Percentiles rank a stretch among this genome's conserved stretches.
These are phyloP conservation scores for Python bivittatus DNA, from an alignment of 2,113 vertebrate species.

Conservation along the genomic window DNA sequence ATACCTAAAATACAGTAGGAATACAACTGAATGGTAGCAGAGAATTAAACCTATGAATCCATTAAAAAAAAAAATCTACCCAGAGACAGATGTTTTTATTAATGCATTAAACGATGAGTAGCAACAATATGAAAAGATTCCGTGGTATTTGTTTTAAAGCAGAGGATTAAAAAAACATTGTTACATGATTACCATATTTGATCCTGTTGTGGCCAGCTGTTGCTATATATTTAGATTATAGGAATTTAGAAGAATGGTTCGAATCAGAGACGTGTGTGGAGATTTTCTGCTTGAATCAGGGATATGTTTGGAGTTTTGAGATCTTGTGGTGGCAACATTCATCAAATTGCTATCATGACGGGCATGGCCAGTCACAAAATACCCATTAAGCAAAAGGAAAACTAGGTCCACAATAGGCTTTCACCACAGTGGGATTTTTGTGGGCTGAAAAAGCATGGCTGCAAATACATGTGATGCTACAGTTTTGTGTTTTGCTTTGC, in stretches of 20 bases:
- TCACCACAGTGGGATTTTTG: background rate
- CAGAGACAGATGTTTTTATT: conserved; percentile 16
- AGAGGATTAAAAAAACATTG: background rate
- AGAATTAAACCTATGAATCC: background rate
- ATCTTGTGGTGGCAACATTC: background rate
- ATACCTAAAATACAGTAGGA: background rate
- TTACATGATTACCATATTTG: background rate
- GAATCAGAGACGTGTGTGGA: background rate
- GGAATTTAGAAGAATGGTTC: background rate
- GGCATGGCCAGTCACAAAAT: background rate
- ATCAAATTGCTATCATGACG: background rate
- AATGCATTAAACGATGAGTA: background rate
- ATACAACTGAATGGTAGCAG: background rate
- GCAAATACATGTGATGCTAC: background rate
- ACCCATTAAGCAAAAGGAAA: background rate
- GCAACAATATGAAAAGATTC: conserved; percentile 12
- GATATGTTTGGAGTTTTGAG: background rate
- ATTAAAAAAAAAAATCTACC: background rate
- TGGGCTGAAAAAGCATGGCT: background rate
- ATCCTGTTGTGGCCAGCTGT: background rate
- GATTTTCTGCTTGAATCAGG: background rate
- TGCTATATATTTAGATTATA: background rate
- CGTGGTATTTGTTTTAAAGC: background rate
- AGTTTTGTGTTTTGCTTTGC: background rate
- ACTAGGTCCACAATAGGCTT: background rate